Conservation (phyloP, 2,797 vertebrate species). For the Cirrhinus mrigala region DNA sequence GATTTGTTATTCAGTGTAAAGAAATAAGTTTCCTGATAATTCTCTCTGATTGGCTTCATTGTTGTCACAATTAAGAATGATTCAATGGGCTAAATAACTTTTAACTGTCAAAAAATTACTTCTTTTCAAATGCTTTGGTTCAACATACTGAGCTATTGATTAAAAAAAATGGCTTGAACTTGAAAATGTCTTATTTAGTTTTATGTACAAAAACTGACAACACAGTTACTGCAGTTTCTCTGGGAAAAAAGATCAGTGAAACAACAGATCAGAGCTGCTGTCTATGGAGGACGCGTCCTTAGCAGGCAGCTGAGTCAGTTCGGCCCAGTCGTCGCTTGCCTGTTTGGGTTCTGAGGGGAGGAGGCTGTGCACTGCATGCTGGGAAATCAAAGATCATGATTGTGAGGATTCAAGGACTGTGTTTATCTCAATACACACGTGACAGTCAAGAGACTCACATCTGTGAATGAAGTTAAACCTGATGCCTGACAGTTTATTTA, state of each 20-base stretch:
- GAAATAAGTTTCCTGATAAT: too few species aligned
- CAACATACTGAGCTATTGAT: too few species aligned
- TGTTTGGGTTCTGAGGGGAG: slow-evolving; percentile 68
- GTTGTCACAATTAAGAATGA: too few species aligned
- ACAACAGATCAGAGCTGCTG: slow-evolving; percentile 67
- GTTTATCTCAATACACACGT: neutral
- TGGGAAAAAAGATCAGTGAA: slow-evolving; percentile 62
- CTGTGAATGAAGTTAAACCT: neutral
- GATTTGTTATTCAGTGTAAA: too few species aligned
- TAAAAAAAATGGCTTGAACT: too few species aligned
- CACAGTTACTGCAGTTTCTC: slow-evolving; percentile 98
- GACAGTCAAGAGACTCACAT: neutral
- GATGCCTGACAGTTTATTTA: neutral
- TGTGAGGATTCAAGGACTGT: neutral
- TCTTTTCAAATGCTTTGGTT: too few species aligned
- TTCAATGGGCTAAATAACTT: too few species aligned
- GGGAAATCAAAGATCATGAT: neutral
- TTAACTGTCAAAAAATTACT: neutral
- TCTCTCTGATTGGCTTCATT: too few species aligned
- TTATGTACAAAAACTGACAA: slow-evolving; percentile 89
- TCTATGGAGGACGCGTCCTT: slow-evolving; percentile 74
- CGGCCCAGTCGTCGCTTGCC: slow-evolving; percentile 66
- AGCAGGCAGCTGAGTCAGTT: slow-evolving; percentile 68
- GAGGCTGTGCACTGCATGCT: slow-evolving; percentile 63
- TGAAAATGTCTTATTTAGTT: too few species aligned